Evolutionary conservation across 2,888 invertebrate species (phyloP).

Genomic region (Andrena camellia): DNA sequence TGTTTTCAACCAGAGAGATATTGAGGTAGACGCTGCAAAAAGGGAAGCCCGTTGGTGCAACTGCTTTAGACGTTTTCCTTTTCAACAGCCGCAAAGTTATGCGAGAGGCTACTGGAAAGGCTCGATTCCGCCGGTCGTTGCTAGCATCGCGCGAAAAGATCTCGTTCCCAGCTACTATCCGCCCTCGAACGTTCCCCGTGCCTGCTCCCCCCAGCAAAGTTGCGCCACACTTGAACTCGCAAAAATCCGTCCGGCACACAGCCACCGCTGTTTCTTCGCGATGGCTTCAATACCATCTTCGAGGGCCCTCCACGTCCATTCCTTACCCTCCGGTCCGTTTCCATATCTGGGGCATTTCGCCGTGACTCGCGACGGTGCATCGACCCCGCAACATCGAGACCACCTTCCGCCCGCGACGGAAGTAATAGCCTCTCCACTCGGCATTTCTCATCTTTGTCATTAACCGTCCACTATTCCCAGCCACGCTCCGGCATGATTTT

Average conservation of each 20-base stretch:
- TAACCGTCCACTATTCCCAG: not conserved
- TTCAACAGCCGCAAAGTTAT: conserved; percentile 57
- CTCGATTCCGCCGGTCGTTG: conserved; percentile 46
- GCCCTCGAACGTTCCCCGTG: conserved; percentile 19
- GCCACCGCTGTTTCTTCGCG: conserved; percentile 37
- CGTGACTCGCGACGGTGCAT: conserved; percentile 40
- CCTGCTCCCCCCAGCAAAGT: conserved; percentile 44
- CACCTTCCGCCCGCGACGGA: conserved; percentile 1
- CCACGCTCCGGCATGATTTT: not conserved
- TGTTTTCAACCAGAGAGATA: conserved; percentile 16
- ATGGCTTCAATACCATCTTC: conserved; percentile 37
- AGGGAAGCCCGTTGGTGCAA: conserved; percentile 15
- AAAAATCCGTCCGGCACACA: conserved; percentile 53
- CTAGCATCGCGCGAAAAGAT: conserved; percentile 46
- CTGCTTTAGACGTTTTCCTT: conserved; percentile 57
- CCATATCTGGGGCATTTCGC: conserved; percentile 49
- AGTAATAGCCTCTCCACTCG: conserved; percentile 21
- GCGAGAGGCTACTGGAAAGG: conserved; percentile 51
- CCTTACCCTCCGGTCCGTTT: conserved; percentile 38
- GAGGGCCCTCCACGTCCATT: conserved; percentile 45
- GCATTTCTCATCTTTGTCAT: conserved; percentile 13
- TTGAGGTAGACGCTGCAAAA: conserved; percentile 33
- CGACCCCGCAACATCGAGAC: conserved; percentile 36
- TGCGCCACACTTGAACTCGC: conserved; percentile 44
- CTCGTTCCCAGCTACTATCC: conserved; percentile 45